Base-by-base conservation (phyloP, 2,888 invertebrate species). In the Drosophila anomalata region DNA sequence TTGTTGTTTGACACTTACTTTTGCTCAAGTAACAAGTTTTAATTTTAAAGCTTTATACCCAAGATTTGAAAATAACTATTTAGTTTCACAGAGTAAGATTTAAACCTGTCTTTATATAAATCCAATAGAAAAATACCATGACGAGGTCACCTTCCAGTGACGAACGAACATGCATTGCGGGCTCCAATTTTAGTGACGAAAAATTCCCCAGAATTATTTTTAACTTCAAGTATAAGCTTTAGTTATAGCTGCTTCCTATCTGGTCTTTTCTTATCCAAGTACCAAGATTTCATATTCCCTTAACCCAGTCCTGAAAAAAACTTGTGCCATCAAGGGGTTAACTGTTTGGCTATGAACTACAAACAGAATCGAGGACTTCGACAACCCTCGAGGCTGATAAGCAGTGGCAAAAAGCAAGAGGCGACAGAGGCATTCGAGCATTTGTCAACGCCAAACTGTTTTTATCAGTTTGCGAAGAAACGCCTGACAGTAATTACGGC, bases 341-440 rank as follows among this genome's bases (percentile, higher is more conserved):
- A 44, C 7, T 17, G 20, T 42, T 20, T 42, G 9, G 3, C 20
- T 20, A 3, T 6, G 20, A 36, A 36, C 22, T 53, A 7, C 1
- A 29, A 29, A 17, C n/a, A 9, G 12, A n/a, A 46, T 24, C 2
- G 8, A 9, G 33, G 47, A 26, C 67, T 42, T 57, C 59, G 79
- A 52, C 79, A 79, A 79, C 79, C 56, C 79, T 86, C 46, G 48
- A 20, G 29, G 6, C 71, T 63, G 87, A 79, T 79, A 79, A 79
- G 77, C 42, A 48, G 58, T 50, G 36, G 53, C 65, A 58, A 70
- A 63, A 51, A 67, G 31, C 62, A 55, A 58, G 46, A 22, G 20
- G 47, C n/a, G n/a, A 41, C 17, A 6, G 44, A 20, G 54, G n/a
- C 31, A 14, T 31, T 50, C 14, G 20, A 17, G 53, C 67, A 71